These are phyloP conservation scores for Chrysodeixis includens DNA, from an alignment of 2,888 invertebrate species.

Conservation along the genomic window DNA sequence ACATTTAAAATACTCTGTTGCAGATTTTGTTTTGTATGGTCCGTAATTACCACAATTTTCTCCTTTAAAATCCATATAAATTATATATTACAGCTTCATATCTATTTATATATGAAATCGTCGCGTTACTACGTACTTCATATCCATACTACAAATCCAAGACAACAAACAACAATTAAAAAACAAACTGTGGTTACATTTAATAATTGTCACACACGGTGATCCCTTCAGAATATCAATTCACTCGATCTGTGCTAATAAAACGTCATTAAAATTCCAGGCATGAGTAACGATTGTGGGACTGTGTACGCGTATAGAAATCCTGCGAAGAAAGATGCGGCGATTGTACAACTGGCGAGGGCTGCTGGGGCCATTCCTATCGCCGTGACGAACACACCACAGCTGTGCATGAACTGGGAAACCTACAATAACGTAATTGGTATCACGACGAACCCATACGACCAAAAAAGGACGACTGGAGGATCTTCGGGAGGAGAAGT, in stretches of 20 bases:
- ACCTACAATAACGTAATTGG: slow-evolving; percentile 96
- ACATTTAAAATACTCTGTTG: too few species aligned
- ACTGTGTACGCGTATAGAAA: slow-evolving; percentile 88
- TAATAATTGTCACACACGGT: neutral
- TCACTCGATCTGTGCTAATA: slow-evolving; percentile 21
- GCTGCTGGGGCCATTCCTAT: slow-evolving; percentile 95
- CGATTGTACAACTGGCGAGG: slow-evolving; percentile 91
- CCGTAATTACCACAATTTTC: neutral
- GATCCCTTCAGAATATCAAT: slow-evolving; percentile 24
- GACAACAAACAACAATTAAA: neutral
- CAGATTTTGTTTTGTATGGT: too few species aligned
- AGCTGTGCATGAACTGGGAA: slow-evolving; percentile 97
- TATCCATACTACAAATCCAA: neutral
- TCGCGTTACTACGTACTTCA: neutral
- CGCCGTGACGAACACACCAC: slow-evolving; percentile 96
- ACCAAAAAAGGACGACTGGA: slow-evolving; percentile 94
- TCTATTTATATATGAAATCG: too few species aligned
- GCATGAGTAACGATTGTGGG: slow-evolving; percentile 94
- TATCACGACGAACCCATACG: slow-evolving; percentile 96
- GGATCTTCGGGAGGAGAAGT: slow-evolving; percentile 97
- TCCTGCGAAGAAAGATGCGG: slow-evolving; percentile 93
- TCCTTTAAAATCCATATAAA: neutral
- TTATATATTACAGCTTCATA: too few species aligned
- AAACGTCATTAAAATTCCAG: slow-evolving; percentile 73
- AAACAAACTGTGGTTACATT: slow-evolving; percentile 2